phyloP scores from a whole-genome alignment of 2,113 vertebrate species.

The Dolichallabes microphthalmus region DNA sequence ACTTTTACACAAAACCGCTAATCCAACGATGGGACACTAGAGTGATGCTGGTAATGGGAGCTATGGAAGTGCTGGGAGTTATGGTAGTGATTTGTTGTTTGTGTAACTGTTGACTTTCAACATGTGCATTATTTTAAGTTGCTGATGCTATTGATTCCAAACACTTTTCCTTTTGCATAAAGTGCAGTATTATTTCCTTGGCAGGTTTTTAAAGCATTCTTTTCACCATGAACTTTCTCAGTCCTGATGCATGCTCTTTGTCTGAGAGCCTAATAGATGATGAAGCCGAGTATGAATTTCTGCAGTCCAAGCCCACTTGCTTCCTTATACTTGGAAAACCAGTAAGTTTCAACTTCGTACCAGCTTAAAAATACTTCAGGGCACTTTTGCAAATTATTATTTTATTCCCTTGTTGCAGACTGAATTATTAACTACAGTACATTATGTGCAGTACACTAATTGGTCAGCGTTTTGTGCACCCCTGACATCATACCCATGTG shows the following conservation, averaged over 20 bases:
- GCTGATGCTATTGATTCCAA: too few species aligned
- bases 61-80: too few species aligned
- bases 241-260: constrained; percentile 51
- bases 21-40: too few species aligned
- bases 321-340: constrained; percentile 88
- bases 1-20: too few species aligned
- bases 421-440: not conserved
- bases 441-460: not conserved
- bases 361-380: not conserved
- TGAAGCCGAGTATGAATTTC: constrained; percentile 77
- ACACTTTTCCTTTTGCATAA: too few species aligned
- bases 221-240: constrained; percentile 11
- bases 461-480: not conserved
- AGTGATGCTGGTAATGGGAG: too few species aligned
- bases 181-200: not conserved
- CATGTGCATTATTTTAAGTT: too few species aligned
- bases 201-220: not conserved
- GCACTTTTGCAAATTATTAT: not conserved
- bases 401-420: not conserved
- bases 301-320: constrained; percentile 83
- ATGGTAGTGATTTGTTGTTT: too few species aligned
- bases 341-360: constrained; percentile 70
- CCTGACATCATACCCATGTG: too few species aligned
- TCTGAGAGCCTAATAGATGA: constrained; percentile 82
- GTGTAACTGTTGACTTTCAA: too few species aligned